These are phyloP conservation scores for Lophura nycthemera DNA, from an alignment of 2,113 vertebrate genomes.

Conservation along the genomic window DNA sequence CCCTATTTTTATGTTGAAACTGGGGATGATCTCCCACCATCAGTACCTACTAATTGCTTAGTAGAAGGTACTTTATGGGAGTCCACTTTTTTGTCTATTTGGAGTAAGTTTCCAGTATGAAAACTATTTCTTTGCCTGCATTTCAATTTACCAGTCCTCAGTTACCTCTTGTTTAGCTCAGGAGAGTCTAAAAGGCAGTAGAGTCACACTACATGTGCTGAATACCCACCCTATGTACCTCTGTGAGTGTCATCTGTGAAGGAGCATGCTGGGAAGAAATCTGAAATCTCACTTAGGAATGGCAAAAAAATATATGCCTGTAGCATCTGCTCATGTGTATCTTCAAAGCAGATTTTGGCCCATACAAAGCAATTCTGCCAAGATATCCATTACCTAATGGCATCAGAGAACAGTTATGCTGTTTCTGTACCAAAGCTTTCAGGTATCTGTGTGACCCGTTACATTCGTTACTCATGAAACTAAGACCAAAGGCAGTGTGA, in stretches of 20 bases:
- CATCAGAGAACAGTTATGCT: not conserved
- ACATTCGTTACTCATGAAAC: no score
- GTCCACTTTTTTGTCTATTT: not conserved
- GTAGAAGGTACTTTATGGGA: not conserved
- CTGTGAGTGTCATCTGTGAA: not conserved
- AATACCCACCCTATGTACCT: not conserved
- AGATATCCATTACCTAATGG: not conserved
- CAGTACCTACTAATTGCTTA: not conserved
- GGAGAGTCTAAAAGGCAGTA: not conserved
- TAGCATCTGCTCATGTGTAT: not conserved
- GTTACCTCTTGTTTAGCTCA: not conserved
- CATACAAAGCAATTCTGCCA: not conserved
- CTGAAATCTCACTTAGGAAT: not conserved
- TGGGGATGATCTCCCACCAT: not conserved
- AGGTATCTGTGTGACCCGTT: not conserved
- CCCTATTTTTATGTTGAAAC: not conserved
- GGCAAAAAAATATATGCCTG: not conserved
- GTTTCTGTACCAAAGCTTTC: not conserved
- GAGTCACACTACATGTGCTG: not conserved
- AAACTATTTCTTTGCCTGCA: not conserved
- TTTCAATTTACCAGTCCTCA: not conserved
- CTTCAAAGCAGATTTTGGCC: not conserved
- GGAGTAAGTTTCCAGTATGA: not conserved
- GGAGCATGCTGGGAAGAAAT: not conserved
- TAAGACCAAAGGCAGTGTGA: no score